Evolutionary conservation across 2,113 vertebrate species (phyloP), one percentile per base, ranked within the genome.

Genomic region (Callopanchax toddi): DNA sequence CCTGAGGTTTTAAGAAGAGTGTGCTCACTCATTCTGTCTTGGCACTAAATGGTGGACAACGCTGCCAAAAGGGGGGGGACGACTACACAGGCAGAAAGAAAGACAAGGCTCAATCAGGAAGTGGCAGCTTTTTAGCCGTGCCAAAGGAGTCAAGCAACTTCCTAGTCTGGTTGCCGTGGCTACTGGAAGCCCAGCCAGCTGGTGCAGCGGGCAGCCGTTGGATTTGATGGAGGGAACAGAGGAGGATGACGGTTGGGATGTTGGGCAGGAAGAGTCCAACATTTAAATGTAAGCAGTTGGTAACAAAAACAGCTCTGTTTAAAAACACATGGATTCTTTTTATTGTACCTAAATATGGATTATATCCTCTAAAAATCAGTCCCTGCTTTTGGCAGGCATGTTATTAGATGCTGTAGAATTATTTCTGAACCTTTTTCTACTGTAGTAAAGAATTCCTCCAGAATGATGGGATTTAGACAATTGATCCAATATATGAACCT

Each of bases 31-130:
- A 45, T 77, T 80, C 81, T 53, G 83, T 82, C 61, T 73, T 83
- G 82, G 85, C 79, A 68, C 73, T 80, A 67, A 83, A 78, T 57
- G 56, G 60, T 4, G 11, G 42, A 36, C 21, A 46, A 29, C 52
- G 49, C 43, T 87, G 85, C 88, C 81, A 86, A 88, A 86, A 88
- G 86, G 76, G 68, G 74, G 63, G 76, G 84, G 81, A 78, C 56
- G 71, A 83, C 79, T 58, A 81, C 84, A 75, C 78, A 51, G 75
- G 46, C 66, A 76, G 57, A 83, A 45, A 84, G 71, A 89, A 84
- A 86, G 83, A 23, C 20, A 20, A 83, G 81, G 89, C 87, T 89
- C 87, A 81, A 84, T 89, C 84, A 89, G 89, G 89, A 90, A 92
- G 84, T 89, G 85, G 82, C 86, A 87, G 87, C 83, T 83, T 90